These are phyloP conservation scores for Caranx melampygus DNA, from an alignment of 2,113 vertebrate species.

Conservation along the genomic window DNA sequence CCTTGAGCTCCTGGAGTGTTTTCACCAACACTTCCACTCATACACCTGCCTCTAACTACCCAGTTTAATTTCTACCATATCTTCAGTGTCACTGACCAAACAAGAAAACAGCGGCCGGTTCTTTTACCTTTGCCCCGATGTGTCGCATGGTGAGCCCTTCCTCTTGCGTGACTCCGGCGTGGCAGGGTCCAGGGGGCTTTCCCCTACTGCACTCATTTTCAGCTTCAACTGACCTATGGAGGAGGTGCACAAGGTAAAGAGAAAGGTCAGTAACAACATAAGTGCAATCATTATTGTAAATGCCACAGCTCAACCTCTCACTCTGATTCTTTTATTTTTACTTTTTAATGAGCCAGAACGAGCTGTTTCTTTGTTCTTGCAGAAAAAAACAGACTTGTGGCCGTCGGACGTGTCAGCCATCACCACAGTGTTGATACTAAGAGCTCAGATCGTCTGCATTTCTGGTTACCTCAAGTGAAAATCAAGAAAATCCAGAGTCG, in stretches of 20 bases:
- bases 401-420: not conserved
- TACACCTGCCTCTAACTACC: not conserved
- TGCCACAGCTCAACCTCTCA: not conserved
- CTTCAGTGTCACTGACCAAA: not conserved
- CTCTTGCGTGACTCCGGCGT: constrained; percentile 93
- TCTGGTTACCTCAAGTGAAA: not conserved
- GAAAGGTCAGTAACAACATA: not conserved
- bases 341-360: too few relatives aligned
- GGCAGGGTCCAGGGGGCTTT: constrained; percentile 90
- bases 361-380: too few relatives aligned
- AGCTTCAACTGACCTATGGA: constrained; percentile 87
- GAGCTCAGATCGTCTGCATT: not conserved
- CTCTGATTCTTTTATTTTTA: not conserved
- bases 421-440: not conserved
- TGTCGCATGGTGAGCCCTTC: constrained; percentile 93
- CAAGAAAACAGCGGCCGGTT: not conserved
- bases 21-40: not conserved
- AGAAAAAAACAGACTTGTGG: not conserved
- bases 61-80: not conserved
- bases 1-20: not conserved
- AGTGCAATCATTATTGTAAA: not conserved
- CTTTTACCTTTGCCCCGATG: constrained; percentile 90
- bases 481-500: not conserved
- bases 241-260: not conserved
- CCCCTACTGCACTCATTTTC: constrained; percentile 96